Base-by-base conservation (phyloP, 2,113 vertebrate genomes). In the Charadrius vociferus region DNA sequence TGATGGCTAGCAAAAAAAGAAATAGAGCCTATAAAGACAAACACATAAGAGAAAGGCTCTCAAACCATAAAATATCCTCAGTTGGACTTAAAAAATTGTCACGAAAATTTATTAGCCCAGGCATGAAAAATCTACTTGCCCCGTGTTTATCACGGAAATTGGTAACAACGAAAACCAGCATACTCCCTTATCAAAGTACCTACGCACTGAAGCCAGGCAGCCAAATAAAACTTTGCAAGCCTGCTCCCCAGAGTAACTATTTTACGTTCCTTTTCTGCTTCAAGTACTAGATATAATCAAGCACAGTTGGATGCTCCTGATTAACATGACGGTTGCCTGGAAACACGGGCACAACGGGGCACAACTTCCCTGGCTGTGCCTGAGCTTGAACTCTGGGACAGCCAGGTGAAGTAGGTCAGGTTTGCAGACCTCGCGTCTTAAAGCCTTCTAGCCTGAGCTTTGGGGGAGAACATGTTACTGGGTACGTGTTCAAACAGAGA, bases 181-280 rank as follows among this genome's bases (percentile, higher is more conserved):
- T 37, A 81, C 45, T 77, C 41, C 62, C 29, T 65, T 85, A 77
- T 77, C 85, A 92, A 90, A 96, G 77, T 19, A 62, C 36, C 36
- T 49, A 75, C 4, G 6, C 52, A 23, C 56, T 53, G 66, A 93
- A 94, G 81, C 37, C 74, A 86, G 41, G 62, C 23, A 6, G 81
- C 70, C 74, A 88, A 80, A 75, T 80, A 79, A 95, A 95, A 90
- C 87, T 95, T 97, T 73, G 66, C 71, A 88, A 85, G 81, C 52
- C 66, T 82, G 62, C 58, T 91, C 81, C 70, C 91, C 2, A 0
- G 58, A 93, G 74, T 85, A 94, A 94, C 92, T 94, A 66, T 61
- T 90, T 96, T 80, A 93, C 2, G 36, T 86, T 94, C 45, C 45
- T 95, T 96, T 96, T 96, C 90, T 95, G 95, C 93, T 97, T 94